Conservation (phyloP, 2,113 vertebrate genomes). For the Cairina moschata region DNA sequence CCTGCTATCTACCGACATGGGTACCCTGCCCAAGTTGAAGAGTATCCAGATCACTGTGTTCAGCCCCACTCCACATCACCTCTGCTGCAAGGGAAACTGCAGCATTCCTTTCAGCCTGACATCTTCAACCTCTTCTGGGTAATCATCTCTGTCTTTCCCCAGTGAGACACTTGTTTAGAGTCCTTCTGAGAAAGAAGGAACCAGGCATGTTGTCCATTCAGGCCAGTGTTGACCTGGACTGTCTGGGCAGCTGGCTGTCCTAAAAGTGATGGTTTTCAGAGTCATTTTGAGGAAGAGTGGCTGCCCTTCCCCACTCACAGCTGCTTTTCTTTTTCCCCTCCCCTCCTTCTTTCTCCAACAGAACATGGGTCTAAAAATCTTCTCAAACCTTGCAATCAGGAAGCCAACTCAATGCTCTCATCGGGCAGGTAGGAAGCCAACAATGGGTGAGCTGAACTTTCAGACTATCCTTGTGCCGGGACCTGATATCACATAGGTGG, state of each 20-base stretch:
- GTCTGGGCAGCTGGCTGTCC: accelerated
- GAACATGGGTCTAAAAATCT: conserved; percentile 68
- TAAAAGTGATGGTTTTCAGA: not conserved
- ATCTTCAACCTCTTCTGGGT: conserved; percentile 60
- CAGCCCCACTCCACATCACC: not conserved
- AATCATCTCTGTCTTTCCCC: not conserved
- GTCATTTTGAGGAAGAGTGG: not conserved
- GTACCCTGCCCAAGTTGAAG: conserved; percentile 54
- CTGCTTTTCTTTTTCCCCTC: not conserved
- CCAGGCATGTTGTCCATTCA: not conserved
- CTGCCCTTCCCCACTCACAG: not conserved
- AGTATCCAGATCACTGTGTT: conserved; percentile 7
- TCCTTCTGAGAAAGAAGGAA: not conserved
- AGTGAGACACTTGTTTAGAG: not conserved
- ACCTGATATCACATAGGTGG: not conserved
- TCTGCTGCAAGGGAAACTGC: not conserved
- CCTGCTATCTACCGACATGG: conserved; percentile 28
- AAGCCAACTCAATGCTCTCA: conserved; percentile 38
- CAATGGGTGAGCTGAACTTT: conserved; percentile 19
- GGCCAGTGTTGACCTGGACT: not conserved
- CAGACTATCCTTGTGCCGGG: not conserved
- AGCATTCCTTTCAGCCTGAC: conserved; percentile 32
- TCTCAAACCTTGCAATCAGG: conserved; percentile 65
- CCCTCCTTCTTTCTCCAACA: conserved; percentile 4
- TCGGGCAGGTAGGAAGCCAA: not conserved